Evolutionary conservation across 2,797 vertebrate species (phyloP).

Genomic region (Huso huso): DNA sequence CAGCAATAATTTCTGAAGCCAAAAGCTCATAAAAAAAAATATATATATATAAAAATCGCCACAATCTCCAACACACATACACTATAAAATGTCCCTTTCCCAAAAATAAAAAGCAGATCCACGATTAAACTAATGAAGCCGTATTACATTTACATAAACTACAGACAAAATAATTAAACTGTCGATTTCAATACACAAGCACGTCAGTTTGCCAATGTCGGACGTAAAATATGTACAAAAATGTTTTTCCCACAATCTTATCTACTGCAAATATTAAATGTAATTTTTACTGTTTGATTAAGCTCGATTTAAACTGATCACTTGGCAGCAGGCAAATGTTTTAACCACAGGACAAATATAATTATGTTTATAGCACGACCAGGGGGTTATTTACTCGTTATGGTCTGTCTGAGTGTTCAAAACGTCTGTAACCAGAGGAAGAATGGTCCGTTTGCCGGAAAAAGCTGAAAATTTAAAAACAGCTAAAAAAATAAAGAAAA

Average conservation of each 20-base stretch:
- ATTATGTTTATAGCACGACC: slow-evolving; percentile 13
- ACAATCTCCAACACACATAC: background rate
- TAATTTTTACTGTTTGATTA: slow-evolving; percentile 8
- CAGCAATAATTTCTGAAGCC: too few relatives aligned
- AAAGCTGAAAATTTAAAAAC: slow-evolving; percentile 37
- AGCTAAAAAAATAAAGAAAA: slow-evolving; percentile 31
- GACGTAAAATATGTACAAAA: too few relatives aligned
- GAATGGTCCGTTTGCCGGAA: slow-evolving; percentile 29
- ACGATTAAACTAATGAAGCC: too few relatives aligned
- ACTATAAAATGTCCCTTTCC: too few relatives aligned
- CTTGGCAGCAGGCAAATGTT: background rate
- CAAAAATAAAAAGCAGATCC: too few relatives aligned
- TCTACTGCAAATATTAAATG: slow-evolving; percentile 16
- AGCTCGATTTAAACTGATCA: background rate
- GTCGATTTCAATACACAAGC: too few relatives aligned
- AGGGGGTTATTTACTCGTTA: slow-evolving; percentile 17
- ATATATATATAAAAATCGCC: background rate
- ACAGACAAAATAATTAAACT: too few relatives aligned
- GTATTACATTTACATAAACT: too few relatives aligned
- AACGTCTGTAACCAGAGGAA: slow-evolving; percentile 28
- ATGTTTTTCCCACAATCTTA: background rate
- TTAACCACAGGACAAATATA: slow-evolving; percentile 4
- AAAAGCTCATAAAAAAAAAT: too few relatives aligned
- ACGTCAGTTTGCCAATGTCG: too few relatives aligned
- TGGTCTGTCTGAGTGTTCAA: slow-evolving; percentile 13